Conservation (phyloP, 92 coral and sea anemone genomes). For the Zoanthus gigantus region DNA sequence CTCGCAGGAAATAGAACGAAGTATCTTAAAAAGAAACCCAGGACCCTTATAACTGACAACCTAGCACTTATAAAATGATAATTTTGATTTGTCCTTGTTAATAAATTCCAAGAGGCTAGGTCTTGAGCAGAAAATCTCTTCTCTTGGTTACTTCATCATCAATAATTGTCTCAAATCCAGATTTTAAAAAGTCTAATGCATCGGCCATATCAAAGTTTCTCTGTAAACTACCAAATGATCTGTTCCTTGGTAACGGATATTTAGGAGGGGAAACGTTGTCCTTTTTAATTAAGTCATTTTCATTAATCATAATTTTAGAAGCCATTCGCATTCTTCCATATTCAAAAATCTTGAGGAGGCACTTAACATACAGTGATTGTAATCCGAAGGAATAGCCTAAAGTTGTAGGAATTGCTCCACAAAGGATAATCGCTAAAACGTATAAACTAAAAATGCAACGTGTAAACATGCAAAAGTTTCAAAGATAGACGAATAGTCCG, state of each 20-base stretch:
- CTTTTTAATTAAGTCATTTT: too few species aligned
- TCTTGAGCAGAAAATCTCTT: slow-evolving; percentile 52
- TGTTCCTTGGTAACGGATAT: slow-evolving; percentile 93
- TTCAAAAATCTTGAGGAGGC: slow-evolving; percentile 38
- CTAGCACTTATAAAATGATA: slow-evolving; percentile 75
- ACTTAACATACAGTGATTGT: slow-evolving; percentile 21
- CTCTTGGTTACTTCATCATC: too few species aligned
- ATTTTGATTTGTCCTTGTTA: slow-evolving; percentile 89
- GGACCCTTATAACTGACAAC: slow-evolving; percentile 40
- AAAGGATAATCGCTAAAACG: not conserved
- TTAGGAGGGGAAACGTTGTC: too few species aligned
- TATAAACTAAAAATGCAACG: slow-evolving; percentile 11
- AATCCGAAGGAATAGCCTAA: slow-evolving; percentile 40
- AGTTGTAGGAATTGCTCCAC: slow-evolving; percentile 43
- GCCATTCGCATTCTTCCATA: slow-evolving; percentile 87
- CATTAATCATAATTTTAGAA: slow-evolving; percentile 70
- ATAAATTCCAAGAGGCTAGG: slow-evolving; percentile 90
- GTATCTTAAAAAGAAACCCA: slow-evolving; percentile 43
- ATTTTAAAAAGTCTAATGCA: slow-evolving; percentile 79
- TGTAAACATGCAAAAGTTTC: slow-evolving; percentile 37
- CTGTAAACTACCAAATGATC: slow-evolving; percentile 96
- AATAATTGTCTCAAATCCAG: slow-evolving; percentile 84
- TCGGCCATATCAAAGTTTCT: slow-evolving; percentile 88
- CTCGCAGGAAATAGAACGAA: slow-evolving; percentile 33
- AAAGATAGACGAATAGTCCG: slow-evolving; percentile 4